Evolutionary conservation across 2,113 vertebrate species (phyloP).

Genomic region (Nerophis lumbriciformis): DNA sequence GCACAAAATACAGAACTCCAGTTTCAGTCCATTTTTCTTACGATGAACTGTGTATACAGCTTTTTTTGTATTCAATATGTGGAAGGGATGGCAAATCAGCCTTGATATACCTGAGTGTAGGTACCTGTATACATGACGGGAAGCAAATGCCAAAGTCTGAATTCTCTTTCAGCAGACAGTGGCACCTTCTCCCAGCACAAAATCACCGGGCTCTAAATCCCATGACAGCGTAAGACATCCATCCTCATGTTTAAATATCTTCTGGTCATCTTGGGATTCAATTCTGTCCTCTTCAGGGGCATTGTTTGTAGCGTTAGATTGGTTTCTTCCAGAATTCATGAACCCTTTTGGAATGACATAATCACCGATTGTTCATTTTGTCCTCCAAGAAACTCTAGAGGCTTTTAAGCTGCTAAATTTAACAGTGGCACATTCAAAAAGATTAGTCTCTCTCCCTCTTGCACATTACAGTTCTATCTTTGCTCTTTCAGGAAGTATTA

Average conservation of each 20-base stretch:
- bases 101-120: background rate
- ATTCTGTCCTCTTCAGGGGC: conserved; percentile 41
- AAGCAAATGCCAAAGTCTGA: conserved; percentile 11
- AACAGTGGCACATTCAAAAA: conserved; percentile 4
- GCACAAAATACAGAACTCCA: conserved; percentile 11
- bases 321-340: conserved; percentile 23
- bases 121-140: background rate
- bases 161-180: conserved; percentile 70
- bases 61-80: background rate
- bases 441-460: background rate
- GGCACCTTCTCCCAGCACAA: conserved; percentile 37
- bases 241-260: conserved; percentile 29
- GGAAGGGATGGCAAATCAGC: background rate
- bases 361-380: conserved; percentile 45
- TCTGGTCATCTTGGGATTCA: conserved; percentile 34
- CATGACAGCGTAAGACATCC: conserved; percentile 67
- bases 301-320: conserved; percentile 30
- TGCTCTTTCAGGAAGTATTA: conserved; percentile 15
- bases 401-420: conserved; percentile 5
- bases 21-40: background rate
- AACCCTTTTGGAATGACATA: conserved; percentile 35
- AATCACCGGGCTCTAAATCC: conserved; percentile 60
- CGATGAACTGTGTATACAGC: background rate
- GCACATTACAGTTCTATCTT: conserved; percentile 6
- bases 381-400: conserved; percentile 13